Conservation (phyloP, 1,140 invertebrate species). For the Drosophila grimshawi region DNA sequence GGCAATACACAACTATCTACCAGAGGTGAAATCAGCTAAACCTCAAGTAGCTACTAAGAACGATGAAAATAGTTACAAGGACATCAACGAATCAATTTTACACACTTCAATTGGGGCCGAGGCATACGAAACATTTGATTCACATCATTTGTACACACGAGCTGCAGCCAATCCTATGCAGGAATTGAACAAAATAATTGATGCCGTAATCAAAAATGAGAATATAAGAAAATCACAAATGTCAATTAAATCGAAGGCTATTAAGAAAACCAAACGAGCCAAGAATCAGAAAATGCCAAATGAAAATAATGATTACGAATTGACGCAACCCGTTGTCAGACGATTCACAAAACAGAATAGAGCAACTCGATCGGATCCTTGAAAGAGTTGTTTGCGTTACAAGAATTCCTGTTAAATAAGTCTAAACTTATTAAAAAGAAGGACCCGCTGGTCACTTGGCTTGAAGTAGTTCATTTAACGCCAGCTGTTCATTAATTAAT, state of each 20-base stretch:
- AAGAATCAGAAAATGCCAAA: neutral
- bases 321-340: too few relatives aligned
- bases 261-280: too few relatives aligned
- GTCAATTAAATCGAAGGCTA: neutral
- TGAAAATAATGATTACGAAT: neutral
- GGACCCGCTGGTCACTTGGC: constrained; percentile 2
- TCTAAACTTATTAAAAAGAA: constrained; percentile 12
- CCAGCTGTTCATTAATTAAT: constrained; percentile 51
- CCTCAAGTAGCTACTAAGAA: too few relatives aligned
- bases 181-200: neutral
- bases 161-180: neutral
- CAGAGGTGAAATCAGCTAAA: too few relatives aligned
- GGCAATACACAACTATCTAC: too few relatives aligned
- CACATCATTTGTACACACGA: neutral
- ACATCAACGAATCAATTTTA: neutral
- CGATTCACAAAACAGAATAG: too few relatives aligned
- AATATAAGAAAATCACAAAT: neutral
- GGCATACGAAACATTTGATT: constrained; percentile 1
- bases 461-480: constrained; percentile 8
- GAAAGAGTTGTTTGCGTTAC: too few relatives aligned
- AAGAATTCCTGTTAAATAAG: neutral
- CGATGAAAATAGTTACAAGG: too few relatives aligned
- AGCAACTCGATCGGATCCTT: too few relatives aligned
- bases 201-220: neutral
- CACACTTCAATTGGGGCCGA: neutral